Base-by-base conservation (phyloP, 2,888 invertebrate genomes). In the Melitaea athalia region DNA sequence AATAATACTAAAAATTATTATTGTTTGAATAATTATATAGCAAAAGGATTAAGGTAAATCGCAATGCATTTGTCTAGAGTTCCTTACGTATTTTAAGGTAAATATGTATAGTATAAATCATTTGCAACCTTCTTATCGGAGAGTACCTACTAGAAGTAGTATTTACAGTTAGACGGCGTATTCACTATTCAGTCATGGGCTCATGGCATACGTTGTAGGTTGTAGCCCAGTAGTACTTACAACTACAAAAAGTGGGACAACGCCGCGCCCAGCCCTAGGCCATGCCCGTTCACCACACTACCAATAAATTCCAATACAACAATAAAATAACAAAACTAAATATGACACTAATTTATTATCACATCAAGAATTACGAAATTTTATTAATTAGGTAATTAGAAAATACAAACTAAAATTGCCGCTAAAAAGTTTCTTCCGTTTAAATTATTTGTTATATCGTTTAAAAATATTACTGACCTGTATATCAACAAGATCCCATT, bases 401-500 rank as follows among this genome's bases (percentile, higher is more conserved):
- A 55, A 55, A 33, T 55, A 55, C 55, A 33, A 33, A 33, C 33
- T n/a, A 55, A 55, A 17, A 55, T 2, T n/a, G 55, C 55, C 31
- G 55, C 55, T n/a, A n/a, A 5, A 8, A 38, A n/a, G 14, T n/a
- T 8, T 38, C 5, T 10, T 55, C 33, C 11, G 12, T n/a, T 33
- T 38, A 14, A 55, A 8, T 38, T 5, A 0, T 12, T 50, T 14
- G 3, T 2, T 38, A 33, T 38, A 17, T 17, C n/a, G 50, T 24
- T 50, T 66, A 15, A 11, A 5, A 64, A 55, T 49, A 38, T 42
- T 15, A 60, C 85, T 81, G 81, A 91, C 91, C 91, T 91, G 86
- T 85, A 83, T 81, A 84, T 90, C 86, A 92, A 85, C 90, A 90
- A 91, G 86, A 89, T 91, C 92, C 91, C 92, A 92, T 92, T 87